Percentiles rank a stretch among this genome's conserved stretches.
Conservation (phyloP, 2,888 invertebrate genomes). For the Nesidiocoris tenuis region DNA sequence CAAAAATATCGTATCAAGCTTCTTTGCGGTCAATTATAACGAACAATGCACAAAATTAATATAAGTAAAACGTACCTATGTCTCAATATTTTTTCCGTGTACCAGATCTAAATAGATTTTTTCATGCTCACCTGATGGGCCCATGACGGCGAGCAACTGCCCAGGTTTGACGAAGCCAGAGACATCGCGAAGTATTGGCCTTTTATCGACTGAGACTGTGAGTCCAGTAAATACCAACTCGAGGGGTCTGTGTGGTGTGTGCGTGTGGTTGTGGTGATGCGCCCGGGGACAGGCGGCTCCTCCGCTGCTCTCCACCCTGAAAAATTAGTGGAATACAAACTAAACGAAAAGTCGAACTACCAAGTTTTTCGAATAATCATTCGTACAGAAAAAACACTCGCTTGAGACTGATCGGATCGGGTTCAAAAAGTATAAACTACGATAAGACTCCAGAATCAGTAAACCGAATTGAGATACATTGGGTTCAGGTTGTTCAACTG, state of each 20-base stretch:
- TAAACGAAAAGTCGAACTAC: neutral
- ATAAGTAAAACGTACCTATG: no score
- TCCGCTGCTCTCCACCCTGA: constrained; percentile 62
- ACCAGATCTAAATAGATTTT: no score
- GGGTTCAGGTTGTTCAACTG: no score
- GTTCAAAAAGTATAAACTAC: no score
- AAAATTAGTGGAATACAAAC: neutral
- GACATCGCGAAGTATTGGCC: constrained; percentile 67
- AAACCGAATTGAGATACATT: no score
- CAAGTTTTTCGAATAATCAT: neutral
- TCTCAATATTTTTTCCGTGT: no score
- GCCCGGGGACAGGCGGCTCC: constrained; percentile 48
- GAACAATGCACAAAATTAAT: no score
- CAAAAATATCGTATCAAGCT: no score
- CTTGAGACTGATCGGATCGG: no score
- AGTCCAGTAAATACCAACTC: constrained; percentile 67
- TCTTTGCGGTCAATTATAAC: no score
- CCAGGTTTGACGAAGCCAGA: constrained; percentile 74
- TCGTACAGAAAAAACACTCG: no score
- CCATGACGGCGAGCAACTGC: constrained; percentile 77
- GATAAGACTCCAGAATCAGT: no score
- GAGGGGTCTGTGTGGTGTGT: constrained; percentile 58
- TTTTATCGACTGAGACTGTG: constrained; percentile 59
- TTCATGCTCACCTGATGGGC: constrained; percentile 79
- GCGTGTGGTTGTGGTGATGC: constrained; percentile 35